Evolutionary conservation across 2,797 vertebrate species (phyloP), one percentile per base, ranked within the genome.

Genomic region (Aphelocoma californica): DNA sequence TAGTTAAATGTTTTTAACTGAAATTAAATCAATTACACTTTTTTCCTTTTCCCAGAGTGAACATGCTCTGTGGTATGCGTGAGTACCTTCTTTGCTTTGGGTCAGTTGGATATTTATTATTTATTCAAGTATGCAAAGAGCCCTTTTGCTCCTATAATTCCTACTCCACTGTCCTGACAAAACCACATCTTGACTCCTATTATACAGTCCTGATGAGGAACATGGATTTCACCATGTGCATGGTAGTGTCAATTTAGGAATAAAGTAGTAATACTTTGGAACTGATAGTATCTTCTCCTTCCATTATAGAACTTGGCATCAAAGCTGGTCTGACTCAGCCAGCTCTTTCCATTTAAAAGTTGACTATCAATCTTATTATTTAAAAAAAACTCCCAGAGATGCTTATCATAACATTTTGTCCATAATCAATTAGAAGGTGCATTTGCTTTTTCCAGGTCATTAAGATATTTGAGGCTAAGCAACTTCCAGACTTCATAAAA

Each of bases 271-370:
- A 66, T 88, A 64, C 38, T 73, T 92, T 36, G 28, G 73, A 90
- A 81, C 79, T 67, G 12, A 72, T 60, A 70, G 12, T 50, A 77
- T 90, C 73, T 90, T 50, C 71, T 86, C n/a, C 64, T 95, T 93
- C 92, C 77, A 86, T 91, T 96, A 88, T 16, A 66, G 73, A 94
- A 86, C 26, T 71, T 93, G 77, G 77, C 90, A 90, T 54, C 70
- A 77, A 81, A 65, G 42, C 31, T 75, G 42, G 23, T 84, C 73
- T 96, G 82, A 91, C 56, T 96, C 88, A 93, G 86, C 48, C 86
- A 79, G 42, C 28, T 84, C 53, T 84, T 77, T 77, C 91, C 71
- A 94, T 86, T 90, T 93, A 62, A 47, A 90, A 91, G 56, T 32
- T 64, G 60, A 48, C 25, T 45, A 88, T 86, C 34, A 81, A 69